These are phyloP conservation scores for Thripadectes ignobilis DNA, from an alignment of 2,797 vertebrate species.

Conservation along the genomic window DNA sequence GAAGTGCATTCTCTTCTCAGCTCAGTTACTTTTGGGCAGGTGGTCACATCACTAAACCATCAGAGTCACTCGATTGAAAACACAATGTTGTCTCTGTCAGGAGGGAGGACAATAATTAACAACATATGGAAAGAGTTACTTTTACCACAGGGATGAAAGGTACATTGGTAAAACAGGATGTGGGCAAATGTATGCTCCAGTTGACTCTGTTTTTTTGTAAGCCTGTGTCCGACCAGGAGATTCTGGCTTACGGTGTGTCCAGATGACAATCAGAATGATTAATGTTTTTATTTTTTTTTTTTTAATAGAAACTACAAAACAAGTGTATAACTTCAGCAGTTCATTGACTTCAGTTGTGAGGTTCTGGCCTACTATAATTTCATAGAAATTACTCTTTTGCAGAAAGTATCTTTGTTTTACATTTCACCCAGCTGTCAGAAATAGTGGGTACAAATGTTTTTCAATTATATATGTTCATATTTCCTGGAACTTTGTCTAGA, in stretches of 20 bases:
- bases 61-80: neutral
- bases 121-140: conserved; percentile 16
- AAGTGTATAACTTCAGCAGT: neutral
- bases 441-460: neutral
- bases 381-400: neutral
- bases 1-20: neutral
- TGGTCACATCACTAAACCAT: neutral
- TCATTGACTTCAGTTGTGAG: neutral
- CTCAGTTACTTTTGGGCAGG: neutral
- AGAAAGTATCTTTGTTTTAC: neutral
- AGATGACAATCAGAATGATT: conserved; percentile 11
- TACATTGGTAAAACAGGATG: conserved; percentile 52
- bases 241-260: neutral
- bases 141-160: conserved; percentile 40
- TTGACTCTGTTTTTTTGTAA: conserved; percentile 48
- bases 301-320: neutral
- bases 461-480: neutral
- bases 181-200: conserved; percentile 34
- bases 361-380: neutral
- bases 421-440: neutral
- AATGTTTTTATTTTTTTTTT: neutral
- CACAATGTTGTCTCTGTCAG: neutral
- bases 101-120: conserved; percentile 18
- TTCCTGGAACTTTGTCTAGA: neutral
- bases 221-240: conserved; percentile 3